Percentiles rank a stretch among this genome's conserved stretches.
These are phyloP conservation scores for Drosophila niveifrons DNA, from an alignment of 2,888 invertebrate species.

Conservation along the genomic window DNA sequence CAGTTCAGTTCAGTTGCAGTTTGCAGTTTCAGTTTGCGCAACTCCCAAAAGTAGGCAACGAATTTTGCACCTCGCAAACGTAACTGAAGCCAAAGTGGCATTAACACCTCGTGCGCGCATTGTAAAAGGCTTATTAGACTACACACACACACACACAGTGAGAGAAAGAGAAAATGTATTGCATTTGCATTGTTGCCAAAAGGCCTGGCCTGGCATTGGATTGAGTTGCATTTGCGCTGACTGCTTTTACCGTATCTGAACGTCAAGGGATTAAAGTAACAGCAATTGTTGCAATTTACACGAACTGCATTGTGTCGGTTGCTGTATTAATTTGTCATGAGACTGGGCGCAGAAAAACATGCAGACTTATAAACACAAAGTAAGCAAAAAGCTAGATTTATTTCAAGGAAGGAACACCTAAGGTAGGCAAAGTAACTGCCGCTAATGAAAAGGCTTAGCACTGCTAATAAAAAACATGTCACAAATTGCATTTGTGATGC, in stretches of 20 bases:
- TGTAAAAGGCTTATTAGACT: constrained; percentile 76
- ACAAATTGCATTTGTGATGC: background rate
- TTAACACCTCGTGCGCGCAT: constrained; percentile 66
- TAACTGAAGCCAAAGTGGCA: constrained; percentile 59
- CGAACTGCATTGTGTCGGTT: constrained; percentile 18
- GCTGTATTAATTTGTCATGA: constrained; percentile 31
- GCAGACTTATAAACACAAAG: constrained; percentile 24
- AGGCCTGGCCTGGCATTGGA: constrained; percentile 7
- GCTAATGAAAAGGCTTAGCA: background rate
- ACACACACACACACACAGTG: constrained; percentile 19
- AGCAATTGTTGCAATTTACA: constrained; percentile 38
- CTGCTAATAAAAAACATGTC: background rate
- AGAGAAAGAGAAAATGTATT: background rate
- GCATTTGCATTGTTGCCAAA: constrained; percentile 57
- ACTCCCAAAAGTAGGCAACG: constrained; percentile 68
- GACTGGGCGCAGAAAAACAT: constrained; percentile 16
- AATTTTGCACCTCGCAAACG: constrained; percentile 23
- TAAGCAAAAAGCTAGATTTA: constrained; percentile 3
- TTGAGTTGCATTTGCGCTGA: constrained; percentile 26
- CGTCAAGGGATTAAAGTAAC: constrained; percentile 37
- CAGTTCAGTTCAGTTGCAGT: background rate
- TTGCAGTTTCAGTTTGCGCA: constrained; percentile 28
- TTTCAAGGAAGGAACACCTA: background rate
- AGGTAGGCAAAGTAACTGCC: background rate
- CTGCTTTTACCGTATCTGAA: constrained; percentile 29